Evolutionary conservation across 2,888 invertebrate species (phyloP), one percentile per base, ranked within the genome.

Genomic region (Hydrotaea diabolus): DNA sequence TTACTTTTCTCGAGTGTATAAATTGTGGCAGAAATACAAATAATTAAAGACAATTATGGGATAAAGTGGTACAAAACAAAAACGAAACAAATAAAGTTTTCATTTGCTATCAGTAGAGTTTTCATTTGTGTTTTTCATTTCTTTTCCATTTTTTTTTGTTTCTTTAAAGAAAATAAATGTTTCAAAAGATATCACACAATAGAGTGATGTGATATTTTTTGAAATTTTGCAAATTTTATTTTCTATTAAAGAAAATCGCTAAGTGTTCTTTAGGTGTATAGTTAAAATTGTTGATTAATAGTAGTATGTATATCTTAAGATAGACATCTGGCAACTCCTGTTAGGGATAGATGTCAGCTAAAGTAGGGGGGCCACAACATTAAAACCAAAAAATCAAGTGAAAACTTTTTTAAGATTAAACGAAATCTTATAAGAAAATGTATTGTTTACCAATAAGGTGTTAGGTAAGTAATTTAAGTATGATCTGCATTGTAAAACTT

Each of bases 1-100:
- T 77, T n/a, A 4, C 66, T 49, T 46, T 55, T 73, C 64, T 62
- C 39, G 55, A 43, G 74, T 71, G 74, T 82, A 66, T 19, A 57
- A 49, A 72, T 71, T 62, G 74, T 62, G 59, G 74, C n/a, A 77
- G 13, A 55, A 79, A 55, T 19, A 69, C 31, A 79, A 79, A 55
- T 72, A 43, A 31, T 36, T 53, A 17, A 36, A 21, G 39, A 11
- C 46, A 76, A 83, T 9, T 49, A 66, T 31, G 59, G 19, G 36
- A 43, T 66, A 79, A 73, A 43, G 43, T 66, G 66, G 39, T 66
- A 39, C 8, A 0, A 64, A 36, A 31, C 2, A 31, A 2, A 31
- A 31, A n/a, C n/a, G n/a, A 43, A 19, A 43, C 36, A 43, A 21
- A 49, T 49, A 49, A 49, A 49, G 49, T 13, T 49, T 49, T 49